Evolutionary conservation across 1,140 invertebrate species (phyloP), one percentile per base, ranked within the genome.

Genomic region (Bombus vancouverensis): DNA sequence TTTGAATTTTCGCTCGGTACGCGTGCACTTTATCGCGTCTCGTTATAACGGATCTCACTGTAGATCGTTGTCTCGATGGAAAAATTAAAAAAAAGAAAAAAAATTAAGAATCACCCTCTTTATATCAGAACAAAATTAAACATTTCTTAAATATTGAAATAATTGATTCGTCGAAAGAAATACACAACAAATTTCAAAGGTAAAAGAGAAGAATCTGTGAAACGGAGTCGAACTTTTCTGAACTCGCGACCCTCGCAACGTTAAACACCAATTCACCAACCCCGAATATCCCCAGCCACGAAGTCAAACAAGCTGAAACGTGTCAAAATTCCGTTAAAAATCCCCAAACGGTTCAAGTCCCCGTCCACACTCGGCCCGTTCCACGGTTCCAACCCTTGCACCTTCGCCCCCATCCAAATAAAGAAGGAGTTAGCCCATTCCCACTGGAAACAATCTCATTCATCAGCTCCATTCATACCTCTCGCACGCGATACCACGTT

Each of bases 391-490:
- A 53, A 53, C 47, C 18, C 47, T 22, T 18, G 0, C 5, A 22
- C 18, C 6, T 10, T 37, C 10, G 4, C 9, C 4, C 4, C 3
- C 68, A 1, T 10, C 10, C 3, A 1, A 25, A 39, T 9, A 39
- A 37, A 39, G 65, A 39, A 39, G 37, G 12, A 39, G 34, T 71
- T 39, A 39, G 25, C 68, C 68, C 25, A 32, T 71, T 71, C 10
- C 37, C 68, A 39, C 37, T 25, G 22, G 12, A 71, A 71, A 71
- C 68, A 71, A 71, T 71, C 68, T 71, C 68, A 71, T 71, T 71
- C 68, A 39, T 12, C 68, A 25, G 3, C 18, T 37, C 0, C 25
- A 13, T 25, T 18, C 25, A 2, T 34, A 66, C 18, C 34, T 37
- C 10, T 28, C 37, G 5, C 66, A 37, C 34, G 32, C 32, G 18